These are phyloP conservation scores for Ispidina picta DNA, from an alignment of 2,797 vertebrate species.

Conservation along the genomic window DNA sequence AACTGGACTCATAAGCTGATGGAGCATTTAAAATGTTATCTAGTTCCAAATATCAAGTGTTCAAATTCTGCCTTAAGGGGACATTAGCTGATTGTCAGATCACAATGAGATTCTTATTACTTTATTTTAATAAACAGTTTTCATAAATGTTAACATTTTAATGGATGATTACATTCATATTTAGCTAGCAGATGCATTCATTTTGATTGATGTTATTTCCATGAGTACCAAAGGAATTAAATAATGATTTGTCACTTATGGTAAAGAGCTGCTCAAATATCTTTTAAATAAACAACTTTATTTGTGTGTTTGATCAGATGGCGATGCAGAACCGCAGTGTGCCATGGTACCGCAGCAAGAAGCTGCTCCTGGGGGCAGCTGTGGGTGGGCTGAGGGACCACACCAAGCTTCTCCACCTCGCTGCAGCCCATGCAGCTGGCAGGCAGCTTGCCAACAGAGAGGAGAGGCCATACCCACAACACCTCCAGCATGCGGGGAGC, in stretches of 20 bases:
- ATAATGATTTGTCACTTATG: constrained; percentile 59
- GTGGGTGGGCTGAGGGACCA: rapidly evolving
- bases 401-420: rapidly evolving
- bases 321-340: rapidly evolving
- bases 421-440: not conserved
- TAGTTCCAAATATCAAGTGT: constrained; percentile 16
- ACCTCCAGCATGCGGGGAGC: rapidly evolving
- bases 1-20: constrained; percentile 14
- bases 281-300: constrained; percentile 25
- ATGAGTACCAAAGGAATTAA: constrained; percentile 59
- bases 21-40: constrained; percentile 25
- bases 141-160: constrained; percentile 64
- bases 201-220: constrained; percentile 69
- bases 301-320: not conserved
- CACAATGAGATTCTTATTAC: constrained; percentile 59
- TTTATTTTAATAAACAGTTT: constrained; percentile 68
- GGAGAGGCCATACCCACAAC: rapidly evolving
- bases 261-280: constrained; percentile 33
- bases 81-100: constrained; percentile 65
- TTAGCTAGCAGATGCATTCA: constrained; percentile 57
- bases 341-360: rapidly evolving
- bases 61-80: constrained; percentile 56
- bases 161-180: constrained; percentile 65
- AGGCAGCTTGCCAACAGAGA: rapidly evolving
- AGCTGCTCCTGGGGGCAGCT: rapidly evolving